Base-by-base conservation (phyloP, 53 echinoderm and acorn worm species). In the Temnopleurus reevesii region DNA sequence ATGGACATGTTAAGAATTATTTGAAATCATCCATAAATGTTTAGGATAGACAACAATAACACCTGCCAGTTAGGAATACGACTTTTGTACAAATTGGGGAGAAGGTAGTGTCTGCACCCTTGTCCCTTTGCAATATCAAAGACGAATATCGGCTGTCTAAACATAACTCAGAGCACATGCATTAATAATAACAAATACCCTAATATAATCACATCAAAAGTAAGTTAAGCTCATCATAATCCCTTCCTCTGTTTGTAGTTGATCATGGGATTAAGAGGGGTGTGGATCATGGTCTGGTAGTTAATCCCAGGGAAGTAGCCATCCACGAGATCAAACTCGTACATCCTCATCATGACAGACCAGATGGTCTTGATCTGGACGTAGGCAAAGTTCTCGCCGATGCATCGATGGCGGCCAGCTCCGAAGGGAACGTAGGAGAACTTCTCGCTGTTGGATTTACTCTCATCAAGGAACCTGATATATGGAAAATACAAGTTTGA, bases 381-480 rank as follows among this genome's bases (percentile, higher is more conserved):
- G 89, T 95, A 95, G 79, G 95, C 95, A 45, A 95, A 95, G 83
- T 95, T 93, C 85, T 95, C 95, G 2, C 95, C 95, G 61, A 95
- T 95, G 86, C 95, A 95, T 17, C 95, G 93, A 55, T 95, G 95
- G 34, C 95, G 95, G 12, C 95, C 95, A 3, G 93, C 95, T 8
- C 95, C 95, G 38, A 95, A 95, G 8, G 95, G 95, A 23, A 95
- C 92, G 76, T 95, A 95, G 53, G 95, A 91, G 85, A 95, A 95
- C 92, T 95, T 95, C 82, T 95, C 95, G 43, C 95, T 95, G 90
- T 95, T 93, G 45, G 90, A 92, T 10, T 93, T 90, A 25, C 76
- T 90, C 80, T 92, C 93, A 43, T 95, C 95, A 18, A 93, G 76
- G 84, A 95, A 95, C 46, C 95, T 95, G 92, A 55, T 18, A 28